Conservation (phyloP, 2,113 vertebrate genomes). For the Guaruba guarouba region DNA sequence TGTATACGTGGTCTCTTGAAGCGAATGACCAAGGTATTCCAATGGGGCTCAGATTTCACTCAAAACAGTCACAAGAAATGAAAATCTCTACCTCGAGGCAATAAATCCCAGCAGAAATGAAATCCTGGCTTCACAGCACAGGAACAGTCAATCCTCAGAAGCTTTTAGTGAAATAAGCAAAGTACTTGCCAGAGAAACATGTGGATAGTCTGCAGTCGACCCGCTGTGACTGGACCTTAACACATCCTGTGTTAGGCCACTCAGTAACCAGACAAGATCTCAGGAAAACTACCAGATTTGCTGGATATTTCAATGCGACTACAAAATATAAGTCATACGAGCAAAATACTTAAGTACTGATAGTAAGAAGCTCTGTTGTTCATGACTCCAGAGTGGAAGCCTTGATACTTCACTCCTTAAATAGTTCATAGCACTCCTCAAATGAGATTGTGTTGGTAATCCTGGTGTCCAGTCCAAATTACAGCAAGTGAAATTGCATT, state of each 20-base stretch:
- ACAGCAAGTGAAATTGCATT: conserved; percentile 4
- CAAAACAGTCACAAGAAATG: neutral
- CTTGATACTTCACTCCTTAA: neutral
- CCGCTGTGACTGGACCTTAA: neutral
- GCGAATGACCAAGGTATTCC: neutral
- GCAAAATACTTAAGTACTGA: neutral
- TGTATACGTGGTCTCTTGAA: accelerated
- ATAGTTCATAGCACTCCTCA: neutral
- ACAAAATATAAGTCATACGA: neutral
- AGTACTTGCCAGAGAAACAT: neutral
- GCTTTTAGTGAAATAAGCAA: neutral
- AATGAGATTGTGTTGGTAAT: neutral
- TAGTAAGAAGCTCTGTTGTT: neutral
- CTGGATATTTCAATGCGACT: neutral
- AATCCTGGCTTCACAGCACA: neutral
- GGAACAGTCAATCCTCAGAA: neutral
- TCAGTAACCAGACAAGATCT: neutral
- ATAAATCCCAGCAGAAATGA: neutral
- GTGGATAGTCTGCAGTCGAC: neutral
- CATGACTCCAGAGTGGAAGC: neutral
- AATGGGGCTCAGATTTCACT: neutral
- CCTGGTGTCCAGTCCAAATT: neutral
- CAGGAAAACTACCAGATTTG: neutral
- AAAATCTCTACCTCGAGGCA: neutral
- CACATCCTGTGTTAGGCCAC: neutral